phyloP scores from a whole-genome alignment of 2,113 vertebrate species.

The Mohoua ochrocephala region DNA sequence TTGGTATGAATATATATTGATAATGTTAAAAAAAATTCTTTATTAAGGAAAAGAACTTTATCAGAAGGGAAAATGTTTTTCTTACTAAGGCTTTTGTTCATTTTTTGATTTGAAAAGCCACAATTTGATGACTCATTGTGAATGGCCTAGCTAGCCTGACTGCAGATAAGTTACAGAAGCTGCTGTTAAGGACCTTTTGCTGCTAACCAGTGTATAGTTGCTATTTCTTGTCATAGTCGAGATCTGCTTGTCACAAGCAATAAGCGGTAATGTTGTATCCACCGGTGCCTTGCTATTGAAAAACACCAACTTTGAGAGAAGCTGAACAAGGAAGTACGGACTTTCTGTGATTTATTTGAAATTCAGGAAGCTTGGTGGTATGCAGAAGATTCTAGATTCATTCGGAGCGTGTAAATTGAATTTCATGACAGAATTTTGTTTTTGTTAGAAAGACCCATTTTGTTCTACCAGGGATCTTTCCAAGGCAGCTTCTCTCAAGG shows the following conservation, averaged over 20 bases:
- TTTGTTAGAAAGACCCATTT: neutral
- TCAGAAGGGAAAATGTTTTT: neutral
- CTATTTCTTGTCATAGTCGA: neutral
- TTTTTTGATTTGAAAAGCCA: neutral
- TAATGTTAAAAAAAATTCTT: neutral
- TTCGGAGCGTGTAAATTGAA: neutral
- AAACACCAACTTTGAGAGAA: neutral
- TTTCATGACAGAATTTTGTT: neutral
- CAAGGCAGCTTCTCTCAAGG: neutral
- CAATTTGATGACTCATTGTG: neutral
- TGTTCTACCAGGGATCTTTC: neutral
- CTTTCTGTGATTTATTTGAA: neutral
- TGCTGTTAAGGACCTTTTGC: neutral
- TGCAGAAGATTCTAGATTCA: neutral
- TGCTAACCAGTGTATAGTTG: neutral
- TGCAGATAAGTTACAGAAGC: neutral
- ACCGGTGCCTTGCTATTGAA: neutral
- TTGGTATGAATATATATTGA: neutral
- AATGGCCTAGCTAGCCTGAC: neutral
- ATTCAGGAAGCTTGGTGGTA: neutral
- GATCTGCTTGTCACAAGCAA: neutral
- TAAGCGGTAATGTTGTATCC: neutral
- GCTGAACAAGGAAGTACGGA: neutral
- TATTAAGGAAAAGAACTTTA: neutral
- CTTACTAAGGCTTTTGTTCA: neutral